Conservation (phyloP, 2,113 vertebrate genomes). For the Tautogolabrus adspersus region DNA sequence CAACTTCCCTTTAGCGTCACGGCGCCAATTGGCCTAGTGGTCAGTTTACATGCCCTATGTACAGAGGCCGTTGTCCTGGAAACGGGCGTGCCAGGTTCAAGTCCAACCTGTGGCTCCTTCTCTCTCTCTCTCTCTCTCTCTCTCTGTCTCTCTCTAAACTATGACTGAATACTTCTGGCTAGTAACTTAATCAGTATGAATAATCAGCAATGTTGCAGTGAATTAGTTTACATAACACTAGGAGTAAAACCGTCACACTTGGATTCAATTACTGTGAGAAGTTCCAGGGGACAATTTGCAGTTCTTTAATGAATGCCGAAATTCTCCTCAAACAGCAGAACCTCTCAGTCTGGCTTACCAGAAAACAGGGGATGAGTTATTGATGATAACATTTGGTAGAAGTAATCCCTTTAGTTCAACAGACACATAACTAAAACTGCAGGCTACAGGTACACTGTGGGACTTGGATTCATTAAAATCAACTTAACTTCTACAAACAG, state of each 20-base stretch:
- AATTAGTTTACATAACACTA: background rate
- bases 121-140: too few relatives aligned
- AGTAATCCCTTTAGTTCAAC: constrained; percentile 11
- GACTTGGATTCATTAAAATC: background rate
- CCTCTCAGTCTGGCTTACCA: constrained; percentile 1
- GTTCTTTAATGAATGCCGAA: background rate
- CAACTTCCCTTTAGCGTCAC: too few relatives aligned
- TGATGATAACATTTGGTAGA: background rate
- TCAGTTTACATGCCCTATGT: too few relatives aligned
- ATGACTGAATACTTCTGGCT: constrained; percentile 12
- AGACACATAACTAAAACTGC: background rate
- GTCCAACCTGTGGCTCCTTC: too few relatives aligned
- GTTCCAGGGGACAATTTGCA: constrained; percentile 2
- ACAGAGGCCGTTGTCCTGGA: too few relatives aligned
- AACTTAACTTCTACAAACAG: background rate
- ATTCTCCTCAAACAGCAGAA: constrained; percentile 1
- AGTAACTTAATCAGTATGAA: constrained; percentile 5
- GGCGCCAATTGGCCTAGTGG: too few relatives aligned
- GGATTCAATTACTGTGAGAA: background rate
- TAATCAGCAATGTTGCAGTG: constrained; percentile 6
- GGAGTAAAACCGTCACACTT: background rate
- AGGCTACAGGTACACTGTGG: background rate
- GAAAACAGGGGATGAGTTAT: constrained; percentile 7
- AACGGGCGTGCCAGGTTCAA: too few relatives aligned
- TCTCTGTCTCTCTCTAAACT: too few relatives aligned